Conservation (phyloP, 2,113 vertebrate genomes). For the Etheostoma cragini region DNA sequence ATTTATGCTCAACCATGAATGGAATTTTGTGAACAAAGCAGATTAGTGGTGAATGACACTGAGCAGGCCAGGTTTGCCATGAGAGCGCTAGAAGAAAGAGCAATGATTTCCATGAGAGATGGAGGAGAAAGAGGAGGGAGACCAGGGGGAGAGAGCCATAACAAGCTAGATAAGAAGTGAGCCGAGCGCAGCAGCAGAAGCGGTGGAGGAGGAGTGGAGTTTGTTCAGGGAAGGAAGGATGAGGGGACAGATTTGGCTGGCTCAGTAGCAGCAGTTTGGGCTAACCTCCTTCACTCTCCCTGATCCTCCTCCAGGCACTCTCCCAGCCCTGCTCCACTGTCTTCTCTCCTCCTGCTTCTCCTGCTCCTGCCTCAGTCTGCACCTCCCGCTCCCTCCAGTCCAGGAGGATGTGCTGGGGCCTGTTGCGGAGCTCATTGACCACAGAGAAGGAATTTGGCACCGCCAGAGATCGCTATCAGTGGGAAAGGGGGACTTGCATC, state of each 20-base stretch:
- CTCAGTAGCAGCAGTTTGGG: constrained; percentile 63
- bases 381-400: constrained; percentile 78
- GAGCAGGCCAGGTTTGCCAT: constrained; percentile 21
- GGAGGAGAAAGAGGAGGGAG: constrained; percentile 1
- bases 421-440: constrained; percentile 86
- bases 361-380: constrained; percentile 60
- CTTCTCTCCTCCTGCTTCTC: constrained; percentile 85
- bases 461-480: constrained; percentile 71
- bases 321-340: constrained; percentile 86
- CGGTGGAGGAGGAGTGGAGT: constrained; percentile 13
- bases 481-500: constrained; percentile 79
- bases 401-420: constrained; percentile 77
- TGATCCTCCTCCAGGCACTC: constrained; percentile 88
- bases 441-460: constrained; percentile 83
- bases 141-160: constrained; percentile 22
- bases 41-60: constrained; percentile 41
- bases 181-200: constrained; percentile 35
- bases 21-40: constrained; percentile 38
- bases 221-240: constrained; percentile 35
- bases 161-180: constrained; percentile 35
- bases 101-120: constrained; percentile 12
- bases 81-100: constrained; percentile 12
- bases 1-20: constrained; percentile 28
- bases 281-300: constrained; percentile 90
- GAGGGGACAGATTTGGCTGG: constrained; percentile 28